Base-by-base conservation (phyloP, 2,113 vertebrate genomes). In the Canis aureus region DNA sequence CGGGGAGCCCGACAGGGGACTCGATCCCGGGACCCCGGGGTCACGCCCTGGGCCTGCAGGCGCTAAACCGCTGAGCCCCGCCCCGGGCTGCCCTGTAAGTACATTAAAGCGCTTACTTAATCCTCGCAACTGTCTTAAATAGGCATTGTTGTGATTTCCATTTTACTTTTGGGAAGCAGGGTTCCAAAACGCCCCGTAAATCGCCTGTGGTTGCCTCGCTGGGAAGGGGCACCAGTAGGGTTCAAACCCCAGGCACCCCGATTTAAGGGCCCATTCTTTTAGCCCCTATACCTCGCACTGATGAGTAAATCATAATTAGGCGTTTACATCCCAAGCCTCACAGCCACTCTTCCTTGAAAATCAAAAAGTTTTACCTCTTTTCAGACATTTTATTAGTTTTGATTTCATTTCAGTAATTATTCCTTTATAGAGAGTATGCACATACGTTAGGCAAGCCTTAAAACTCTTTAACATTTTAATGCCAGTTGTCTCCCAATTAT, bases 31-130 rank as follows among this genome's bases (percentile, higher is more conserved):
- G 43, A 43, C 43, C 43, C 43, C 43, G 43, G 43, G 43, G 43
- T 43, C 43, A 43, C 43, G 43, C 43, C 43, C 43, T 43, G 43
- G 43, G 43, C 43, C 43, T 43, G 43, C 43, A 43, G 43, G 43
- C 43, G 43, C 43, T 43, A 43, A 43, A 43, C 43, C 43, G 43
- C 43, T 43, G 43, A 43, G 43, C 43, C 43, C 43, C 43, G 5
- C 5, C 43, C 43, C 43, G 6, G 43, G 6, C 43, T 43, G 43
- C 43, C 43, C 43, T 8, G 6, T 79, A 97, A 71, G 22, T 51
- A 81, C 32, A 84, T 97, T 87, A 43, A 85, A 71, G 66, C 69
- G 66, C n/a, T 87, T 95, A 35, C 57, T 92, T 94, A 94, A 82
- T 73, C 22, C 78, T 91, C 62, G 82, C 49, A 64, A 16, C 7